Evolutionary conservation across 1,140 invertebrate genomes (phyloP).

Genomic region (Lutraria rhynchaena): DNA sequence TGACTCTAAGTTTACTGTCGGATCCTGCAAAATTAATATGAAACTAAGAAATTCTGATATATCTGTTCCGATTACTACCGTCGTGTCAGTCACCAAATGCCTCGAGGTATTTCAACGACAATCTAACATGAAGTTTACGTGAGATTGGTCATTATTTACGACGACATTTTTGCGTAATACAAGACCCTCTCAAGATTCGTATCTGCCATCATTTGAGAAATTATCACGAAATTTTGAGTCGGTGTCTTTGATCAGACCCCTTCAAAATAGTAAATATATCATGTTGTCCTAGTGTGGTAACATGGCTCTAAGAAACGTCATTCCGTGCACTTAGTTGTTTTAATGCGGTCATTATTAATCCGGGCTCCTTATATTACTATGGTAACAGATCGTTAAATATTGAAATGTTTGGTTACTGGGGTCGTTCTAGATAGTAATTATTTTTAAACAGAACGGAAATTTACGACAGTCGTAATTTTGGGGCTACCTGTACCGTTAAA

Average conservation of each 20-base stretch:
- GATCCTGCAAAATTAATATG: slow-evolving; percentile 13
- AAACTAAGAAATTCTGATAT: slow-evolving; percentile 30
- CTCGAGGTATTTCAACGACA: slow-evolving; percentile 21
- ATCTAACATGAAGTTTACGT: slow-evolving; percentile 15
- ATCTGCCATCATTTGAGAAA: slow-evolving; percentile 46
- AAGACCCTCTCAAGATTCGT: slow-evolving; percentile 34
- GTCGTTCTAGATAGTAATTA: slow-evolving; percentile 10
- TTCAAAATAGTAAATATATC: slow-evolving; percentile 35
- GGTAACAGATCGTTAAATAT: slow-evolving; percentile 9
- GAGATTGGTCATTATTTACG: slow-evolving; percentile 38
- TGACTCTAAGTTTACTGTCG: background rate
- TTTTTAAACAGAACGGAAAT: slow-evolving; percentile 21
- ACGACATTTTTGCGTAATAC: slow-evolving; percentile 43
- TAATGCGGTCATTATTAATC: slow-evolving; percentile 33
- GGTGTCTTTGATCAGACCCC: slow-evolving; percentile 47
- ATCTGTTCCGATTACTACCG: slow-evolving; percentile 3
- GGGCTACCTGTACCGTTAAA: slow-evolving; percentile 48
- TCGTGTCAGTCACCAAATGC: slow-evolving; percentile 19
- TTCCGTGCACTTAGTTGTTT: slow-evolving; percentile 5
- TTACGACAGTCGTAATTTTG: slow-evolving; percentile 19
- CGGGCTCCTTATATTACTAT: slow-evolving; percentile 16
- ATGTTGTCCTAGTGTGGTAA: slow-evolving; percentile 34
- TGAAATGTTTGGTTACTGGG: background rate
- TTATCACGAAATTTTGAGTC: slow-evolving; percentile 29
- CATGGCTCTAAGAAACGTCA: slow-evolving; percentile 15